Percentiles rank a stretch among this genome's conserved stretches.
Evolutionary conservation across 2,797 vertebrate species (phyloP).

Genomic region (Acrossocheilus wenchowensis): DNA sequence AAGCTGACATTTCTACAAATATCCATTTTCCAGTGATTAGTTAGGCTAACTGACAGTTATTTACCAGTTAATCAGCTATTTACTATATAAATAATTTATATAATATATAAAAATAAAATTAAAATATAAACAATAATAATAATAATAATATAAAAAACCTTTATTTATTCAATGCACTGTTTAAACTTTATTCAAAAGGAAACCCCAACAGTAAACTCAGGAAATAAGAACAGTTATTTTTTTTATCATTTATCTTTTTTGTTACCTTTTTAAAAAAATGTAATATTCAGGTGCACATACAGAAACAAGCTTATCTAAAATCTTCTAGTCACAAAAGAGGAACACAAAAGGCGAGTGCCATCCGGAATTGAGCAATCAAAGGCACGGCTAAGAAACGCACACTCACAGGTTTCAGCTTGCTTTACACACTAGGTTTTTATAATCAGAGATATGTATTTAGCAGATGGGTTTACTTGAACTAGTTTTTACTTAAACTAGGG

Average conservation of each 20-base stretch:
- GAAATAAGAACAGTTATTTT: not conserved
- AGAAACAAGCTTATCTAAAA: slow-evolving; percentile 33
- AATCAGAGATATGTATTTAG: not conserved
- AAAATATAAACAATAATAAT: not conserved
- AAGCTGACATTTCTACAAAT: no score
- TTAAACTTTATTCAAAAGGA: not conserved
- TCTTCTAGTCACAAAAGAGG: not conserved
- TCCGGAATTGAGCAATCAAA: slow-evolving; percentile 32
- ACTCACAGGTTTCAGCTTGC: slow-evolving; percentile 4
- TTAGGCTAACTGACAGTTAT: not conserved
- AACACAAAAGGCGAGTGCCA: not conserved
- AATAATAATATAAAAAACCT: not conserved
- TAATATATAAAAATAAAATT: not conserved
- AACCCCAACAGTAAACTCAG: not conserved
- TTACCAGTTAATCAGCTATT: not conserved
- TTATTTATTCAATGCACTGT: not conserved
- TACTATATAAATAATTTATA: not conserved
- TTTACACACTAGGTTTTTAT: not conserved
- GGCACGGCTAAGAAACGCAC: slow-evolving; percentile 13
- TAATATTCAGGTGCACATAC: not conserved
- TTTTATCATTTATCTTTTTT: not conserved
- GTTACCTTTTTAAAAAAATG: not conserved
- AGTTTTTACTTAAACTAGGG: not conserved
- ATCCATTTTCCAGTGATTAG: not conserved
- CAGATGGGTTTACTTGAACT: not conserved